Percentiles rank a stretch among this genome's conserved stretches.
phyloP scores from a whole-genome alignment of 2,113 vertebrate species.

The Petaurus breviceps region DNA sequence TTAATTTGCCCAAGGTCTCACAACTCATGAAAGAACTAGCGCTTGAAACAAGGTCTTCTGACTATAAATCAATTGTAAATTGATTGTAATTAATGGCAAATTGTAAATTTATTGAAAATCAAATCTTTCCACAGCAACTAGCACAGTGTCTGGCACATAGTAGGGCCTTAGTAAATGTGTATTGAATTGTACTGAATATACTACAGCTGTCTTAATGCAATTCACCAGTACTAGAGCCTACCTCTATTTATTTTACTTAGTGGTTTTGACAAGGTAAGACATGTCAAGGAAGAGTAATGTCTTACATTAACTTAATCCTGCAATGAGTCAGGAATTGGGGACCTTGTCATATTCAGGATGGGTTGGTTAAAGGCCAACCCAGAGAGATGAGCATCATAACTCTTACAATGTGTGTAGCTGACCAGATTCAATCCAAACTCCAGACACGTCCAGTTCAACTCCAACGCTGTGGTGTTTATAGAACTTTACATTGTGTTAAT shows the following conservation, averaged over 20 bases:
- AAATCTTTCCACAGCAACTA: not conserved
- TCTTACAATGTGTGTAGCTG: not conserved
- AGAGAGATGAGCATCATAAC: slow-evolving; percentile 16
- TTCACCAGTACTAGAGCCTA: not conserved
- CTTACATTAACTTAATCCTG: not conserved
- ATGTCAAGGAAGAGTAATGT: not conserved
- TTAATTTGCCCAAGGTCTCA: not conserved
- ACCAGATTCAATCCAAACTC: slow-evolving; percentile 19
- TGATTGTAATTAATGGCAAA: too few species aligned
- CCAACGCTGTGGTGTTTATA: not conserved
- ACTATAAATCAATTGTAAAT: not conserved
- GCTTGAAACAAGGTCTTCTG: not conserved
- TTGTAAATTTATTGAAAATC: too few species aligned
- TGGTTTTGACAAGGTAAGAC: not conserved
- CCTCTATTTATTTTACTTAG: not conserved
- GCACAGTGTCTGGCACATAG: not conserved
- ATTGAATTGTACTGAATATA: not conserved
- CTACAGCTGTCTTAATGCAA: not conserved
- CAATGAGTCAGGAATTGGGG: not conserved
- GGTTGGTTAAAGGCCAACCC: not conserved
- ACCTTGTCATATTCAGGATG: not conserved
- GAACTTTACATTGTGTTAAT: slow-evolving; percentile 35
- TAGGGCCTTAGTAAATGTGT: not conserved
- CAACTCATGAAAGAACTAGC: not conserved
- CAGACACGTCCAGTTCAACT: not conserved